Conservation (phyloP, 2,113 vertebrate genomes). For the Esox niger region DNA sequence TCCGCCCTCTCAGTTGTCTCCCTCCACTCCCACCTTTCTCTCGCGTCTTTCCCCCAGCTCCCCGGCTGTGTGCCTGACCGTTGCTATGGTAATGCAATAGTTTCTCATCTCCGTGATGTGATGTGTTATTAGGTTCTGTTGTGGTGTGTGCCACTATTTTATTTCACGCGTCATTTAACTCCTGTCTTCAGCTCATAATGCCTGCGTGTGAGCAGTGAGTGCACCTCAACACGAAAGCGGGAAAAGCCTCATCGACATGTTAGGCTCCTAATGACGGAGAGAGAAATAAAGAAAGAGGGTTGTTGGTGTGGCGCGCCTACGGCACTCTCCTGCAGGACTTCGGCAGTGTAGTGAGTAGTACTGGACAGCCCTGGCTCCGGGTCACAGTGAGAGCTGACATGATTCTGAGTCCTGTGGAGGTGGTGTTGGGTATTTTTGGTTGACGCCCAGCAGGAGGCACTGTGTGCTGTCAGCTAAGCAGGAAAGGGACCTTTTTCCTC, state of each 20-base stretch:
- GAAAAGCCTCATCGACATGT: slow-evolving; percentile 29
- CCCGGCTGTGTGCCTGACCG: slow-evolving; percentile 59
- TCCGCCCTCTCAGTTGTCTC: slow-evolving; percentile 31
- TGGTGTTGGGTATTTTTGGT: slow-evolving; percentile 51
- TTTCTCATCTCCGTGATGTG: slow-evolving; percentile 72
- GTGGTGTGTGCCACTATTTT: slow-evolving; percentile 68
- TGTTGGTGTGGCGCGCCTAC: neutral
- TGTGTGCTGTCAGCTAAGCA: slow-evolving; percentile 53
- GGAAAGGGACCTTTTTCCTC: slow-evolving; percentile 41
- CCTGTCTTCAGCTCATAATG: slow-evolving; percentile 39
- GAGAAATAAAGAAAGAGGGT: slow-evolving; percentile 10
- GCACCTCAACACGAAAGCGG: slow-evolving; percentile 31
- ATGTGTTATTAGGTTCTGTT: slow-evolving; percentile 73
- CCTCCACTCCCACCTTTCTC: slow-evolving; percentile 31
- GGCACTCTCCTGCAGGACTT: too few relatives aligned
- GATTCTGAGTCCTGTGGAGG: slow-evolving; percentile 9
- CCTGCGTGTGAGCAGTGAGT: slow-evolving; percentile 45
- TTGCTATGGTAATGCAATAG: slow-evolving; percentile 75
- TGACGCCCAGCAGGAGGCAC: slow-evolving; percentile 67
- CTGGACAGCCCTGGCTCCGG: neutral
- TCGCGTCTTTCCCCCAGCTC: slow-evolving; percentile 53
- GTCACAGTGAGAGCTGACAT: neutral
- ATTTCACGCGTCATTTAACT: slow-evolving; percentile 72
- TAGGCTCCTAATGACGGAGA: slow-evolving; percentile 33
- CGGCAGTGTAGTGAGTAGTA: neutral